Base-by-base conservation (phyloP, 1,140 invertebrate genomes). In the Drosophila sulfurigaster region DNA sequence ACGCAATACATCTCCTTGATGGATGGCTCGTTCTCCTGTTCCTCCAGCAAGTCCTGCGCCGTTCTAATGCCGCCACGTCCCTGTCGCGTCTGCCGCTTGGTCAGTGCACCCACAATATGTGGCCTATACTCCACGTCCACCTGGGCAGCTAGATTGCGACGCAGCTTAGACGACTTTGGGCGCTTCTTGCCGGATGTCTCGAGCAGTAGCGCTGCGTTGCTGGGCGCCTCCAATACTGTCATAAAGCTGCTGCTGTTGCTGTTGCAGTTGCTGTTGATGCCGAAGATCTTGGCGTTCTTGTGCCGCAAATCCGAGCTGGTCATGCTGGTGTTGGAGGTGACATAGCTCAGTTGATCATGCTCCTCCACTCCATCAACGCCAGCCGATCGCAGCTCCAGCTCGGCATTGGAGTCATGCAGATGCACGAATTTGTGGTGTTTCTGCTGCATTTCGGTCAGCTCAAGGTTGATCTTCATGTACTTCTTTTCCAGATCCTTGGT, bases 401-500 rank as follows among this genome's bases (percentile, higher is more conserved):
- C 56, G 1, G 16, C 6, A 7, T 51, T 46, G 11, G 58, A 32
- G 6, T 46, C 30, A 13, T 63, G 62, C 1, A 45, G 57, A 51
- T 49, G 52, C 6, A 81, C 81, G 35, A 89, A 91, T 0, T 81
- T 66, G 11, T 86, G 57, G 49, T 92, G 87, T 48, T 92, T 91
- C 56, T 86, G 82, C 35, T 91, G 81, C 91, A 92, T 92, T 51
- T 89, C 91, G 67, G 57, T 79, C 7, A 92, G 73, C 49, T 92
- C 91, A 10, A 59, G 62, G 13, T 92, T 92, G 51, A 92, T 92
- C 30, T 80, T 91, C 83, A 91, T 81, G 49, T 92, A 92, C 56
- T 92, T 92, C 45, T 81, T 86, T 49, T 92, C 91, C 62, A 92
- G 70, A 38, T 89, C 81, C 60, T 82, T 82, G 38, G 91, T 91